Conservation (phyloP, 1,140 invertebrate genomes). For the Caenorhabditis tropicalis region DNA sequence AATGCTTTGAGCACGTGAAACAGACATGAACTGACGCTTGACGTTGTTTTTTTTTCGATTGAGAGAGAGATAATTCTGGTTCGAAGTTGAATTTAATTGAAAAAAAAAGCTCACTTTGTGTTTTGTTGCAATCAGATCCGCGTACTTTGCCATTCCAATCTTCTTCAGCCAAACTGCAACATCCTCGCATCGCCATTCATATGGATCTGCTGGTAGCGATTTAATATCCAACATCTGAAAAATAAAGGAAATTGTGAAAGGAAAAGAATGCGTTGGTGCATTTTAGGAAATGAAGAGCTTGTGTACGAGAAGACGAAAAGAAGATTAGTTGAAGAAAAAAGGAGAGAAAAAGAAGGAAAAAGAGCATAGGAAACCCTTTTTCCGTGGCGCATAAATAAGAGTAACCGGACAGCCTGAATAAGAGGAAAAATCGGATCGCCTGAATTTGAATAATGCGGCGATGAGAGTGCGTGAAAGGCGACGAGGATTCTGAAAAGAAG, state of each 20-base stretch:
- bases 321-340: conserved; percentile 18
- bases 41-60: too few relatives aligned
- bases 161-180: not conserved
- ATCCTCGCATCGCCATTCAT: conserved; percentile 23
- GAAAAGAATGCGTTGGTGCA: not conserved
- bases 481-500: not conserved
- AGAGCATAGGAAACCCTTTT: conserved; percentile 29
- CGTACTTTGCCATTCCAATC: conserved; percentile 30
- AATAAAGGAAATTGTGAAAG: not conserved
- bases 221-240: conserved; percentile 9
- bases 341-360: not conserved
- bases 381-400: conserved; percentile 9
- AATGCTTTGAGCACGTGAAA: too few relatives aligned
- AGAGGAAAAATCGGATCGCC: conserved; percentile 13
- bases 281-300: conserved; percentile 15
- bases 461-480: not conserved
- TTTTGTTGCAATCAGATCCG: conserved; percentile 26
- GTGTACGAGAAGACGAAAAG: conserved; percentile 3
- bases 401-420: not conserved
- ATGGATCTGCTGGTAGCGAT: not conserved
- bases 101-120: conserved; percentile 26
- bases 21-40: too few relatives aligned
- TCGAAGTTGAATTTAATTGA: too few relatives aligned
- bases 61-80: too few relatives aligned
- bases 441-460: conserved; percentile 37